Conservation (phyloP, 2,888 invertebrate genomes). For the Melieria picta region DNA sequence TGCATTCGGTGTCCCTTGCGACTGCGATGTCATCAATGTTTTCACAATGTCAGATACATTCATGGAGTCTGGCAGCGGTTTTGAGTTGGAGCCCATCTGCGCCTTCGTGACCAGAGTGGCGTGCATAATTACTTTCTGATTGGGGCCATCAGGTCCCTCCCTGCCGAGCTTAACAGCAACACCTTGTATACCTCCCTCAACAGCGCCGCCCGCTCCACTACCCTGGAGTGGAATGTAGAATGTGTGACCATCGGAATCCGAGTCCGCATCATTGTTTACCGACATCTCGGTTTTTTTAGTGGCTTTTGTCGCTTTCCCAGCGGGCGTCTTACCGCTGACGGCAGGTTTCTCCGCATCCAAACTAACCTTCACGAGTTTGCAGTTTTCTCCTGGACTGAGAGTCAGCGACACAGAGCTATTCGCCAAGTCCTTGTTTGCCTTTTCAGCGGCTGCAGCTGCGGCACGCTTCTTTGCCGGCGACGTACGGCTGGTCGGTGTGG, state of each 20-base stretch:
- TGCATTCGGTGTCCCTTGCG: constrained; percentile 31
- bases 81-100: constrained; percentile 65
- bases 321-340: constrained; percentile 35
- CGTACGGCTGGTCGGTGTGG: constrained; percentile 41
- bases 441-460: constrained; percentile 54
- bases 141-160: constrained; percentile 72
- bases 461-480: constrained; percentile 53
- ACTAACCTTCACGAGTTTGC: constrained; percentile 69
- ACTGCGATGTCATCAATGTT: constrained; percentile 54
- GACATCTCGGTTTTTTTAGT: constrained; percentile 31
- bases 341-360: constrained; percentile 64
- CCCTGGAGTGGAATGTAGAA: constrained; percentile 74
- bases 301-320: constrained; percentile 46
- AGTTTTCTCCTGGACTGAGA: constrained; percentile 64
- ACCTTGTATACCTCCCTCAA: constrained; percentile 70
- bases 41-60: constrained; percentile 65
- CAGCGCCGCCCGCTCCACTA: constrained; percentile 55
- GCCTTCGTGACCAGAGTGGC: constrained; percentile 75
- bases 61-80: constrained; percentile 62
- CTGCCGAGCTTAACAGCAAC: constrained; percentile 74
- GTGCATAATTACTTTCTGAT: constrained; percentile 72
- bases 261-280: constrained; percentile 61
- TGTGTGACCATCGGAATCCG: constrained; percentile 70
- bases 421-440: constrained; percentile 47
- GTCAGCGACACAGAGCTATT: constrained; percentile 62